These are phyloP conservation scores for Intellagama lesueurii DNA, from an alignment of 2,797 vertebrate genomes.

Conservation along the genomic window DNA sequence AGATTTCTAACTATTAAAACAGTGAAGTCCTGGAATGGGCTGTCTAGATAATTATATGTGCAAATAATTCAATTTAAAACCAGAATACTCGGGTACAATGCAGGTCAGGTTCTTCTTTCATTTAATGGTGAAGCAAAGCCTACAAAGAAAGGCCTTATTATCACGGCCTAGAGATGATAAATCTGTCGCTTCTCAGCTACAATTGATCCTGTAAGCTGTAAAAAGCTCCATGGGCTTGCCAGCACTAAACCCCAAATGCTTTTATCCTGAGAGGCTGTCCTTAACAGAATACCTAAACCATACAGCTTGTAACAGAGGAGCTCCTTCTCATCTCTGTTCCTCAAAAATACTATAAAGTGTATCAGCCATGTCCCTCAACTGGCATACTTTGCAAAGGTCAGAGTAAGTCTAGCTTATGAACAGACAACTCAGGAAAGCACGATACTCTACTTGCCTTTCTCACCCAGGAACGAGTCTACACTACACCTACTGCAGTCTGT, in stretches of 20 bases:
- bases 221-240: not conserved
- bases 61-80: not conserved
- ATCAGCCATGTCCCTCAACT: not conserved
- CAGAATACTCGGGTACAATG: not conserved
- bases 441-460: too few relatives aligned
- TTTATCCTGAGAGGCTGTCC: not conserved
- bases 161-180: not conserved
- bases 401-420: not conserved
- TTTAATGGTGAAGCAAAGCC: not conserved
- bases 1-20: not conserved
- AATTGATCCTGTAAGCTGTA: not conserved
- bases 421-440: too few relatives aligned
- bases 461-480: too few relatives aligned
- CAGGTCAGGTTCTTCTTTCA: not conserved
- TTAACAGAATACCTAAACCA: not conserved
- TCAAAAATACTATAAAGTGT: not conserved
- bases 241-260: not conserved
- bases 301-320: not conserved
- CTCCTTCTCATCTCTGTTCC: not conserved
- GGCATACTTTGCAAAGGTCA: not conserved
- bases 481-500: too few relatives aligned
- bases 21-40: not conserved
- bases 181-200: not conserved
- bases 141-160: not conserved
- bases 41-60: not conserved